Evolutionary conservation across 2,888 invertebrate species (phyloP).

Genomic region (Elmis aenea): DNA sequence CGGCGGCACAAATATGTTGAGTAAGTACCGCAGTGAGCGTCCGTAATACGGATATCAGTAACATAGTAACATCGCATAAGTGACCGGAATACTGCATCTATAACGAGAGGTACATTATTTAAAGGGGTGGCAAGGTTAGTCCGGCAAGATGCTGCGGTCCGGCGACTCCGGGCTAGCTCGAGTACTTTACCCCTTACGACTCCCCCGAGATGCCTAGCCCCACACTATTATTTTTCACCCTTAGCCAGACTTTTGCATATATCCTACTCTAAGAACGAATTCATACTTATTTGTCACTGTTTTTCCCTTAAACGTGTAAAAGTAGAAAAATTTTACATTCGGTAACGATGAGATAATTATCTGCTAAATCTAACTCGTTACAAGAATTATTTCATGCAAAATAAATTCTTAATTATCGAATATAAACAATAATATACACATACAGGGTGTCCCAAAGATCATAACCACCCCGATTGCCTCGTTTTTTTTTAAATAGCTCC

Average conservation of each 20-base stretch:
- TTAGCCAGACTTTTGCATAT: slow-evolving; percentile 46
- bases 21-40: too few relatives aligned
- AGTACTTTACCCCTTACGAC: slow-evolving; percentile 38
- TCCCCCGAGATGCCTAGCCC: slow-evolving; percentile 44
- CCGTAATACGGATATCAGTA: background rate
- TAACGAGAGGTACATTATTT: slow-evolving; percentile 30
- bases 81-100: slow-evolving; percentile 23
- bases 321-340: too few relatives aligned
- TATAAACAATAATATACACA: too few relatives aligned
- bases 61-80: slow-evolving; percentile 8
- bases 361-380: too few relatives aligned
- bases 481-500: too few relatives aligned
- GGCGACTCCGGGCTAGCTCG: slow-evolving; percentile 22
- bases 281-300: slow-evolving; percentile 10
- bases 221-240: slow-evolving; percentile 47
- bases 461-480: too few relatives aligned
- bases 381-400: too few relatives aligned
- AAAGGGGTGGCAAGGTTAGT: slow-evolving; percentile 18
- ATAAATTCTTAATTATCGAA: too few relatives aligned
- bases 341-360: too few relatives aligned
- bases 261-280: slow-evolving; percentile 34
- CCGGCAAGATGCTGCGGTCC: slow-evolving; percentile 22
- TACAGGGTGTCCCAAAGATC: too few relatives aligned
- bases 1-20: too few relatives aligned
- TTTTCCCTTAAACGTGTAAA: too few relatives aligned